Evolutionary conservation across 2,888 invertebrate species (phyloP).

Genomic region (Strigamia crassipes): DNA sequence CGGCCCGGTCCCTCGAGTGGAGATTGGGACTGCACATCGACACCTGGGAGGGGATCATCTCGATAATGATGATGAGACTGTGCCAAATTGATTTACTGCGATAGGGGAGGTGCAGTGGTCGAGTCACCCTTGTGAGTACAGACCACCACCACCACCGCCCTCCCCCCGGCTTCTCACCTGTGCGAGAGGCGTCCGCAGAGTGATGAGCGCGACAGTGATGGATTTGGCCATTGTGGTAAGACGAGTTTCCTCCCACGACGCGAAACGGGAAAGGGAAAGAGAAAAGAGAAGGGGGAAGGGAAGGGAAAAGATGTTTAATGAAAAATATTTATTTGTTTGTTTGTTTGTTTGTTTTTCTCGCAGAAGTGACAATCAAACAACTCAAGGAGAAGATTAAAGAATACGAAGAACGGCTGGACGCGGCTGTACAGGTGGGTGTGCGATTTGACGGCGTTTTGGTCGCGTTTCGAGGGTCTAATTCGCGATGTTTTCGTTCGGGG

Average conservation of each 20-base stretch:
- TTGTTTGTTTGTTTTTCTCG: constrained; percentile 42
- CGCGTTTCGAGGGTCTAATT: background rate
- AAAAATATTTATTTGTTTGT: background rate
- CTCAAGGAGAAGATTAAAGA: constrained; percentile 62
- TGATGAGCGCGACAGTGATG: constrained; percentile 40
- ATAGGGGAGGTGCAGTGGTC: constrained; percentile 51
- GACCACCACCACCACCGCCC: background rate
- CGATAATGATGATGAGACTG: constrained; percentile 52
- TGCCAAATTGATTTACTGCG: constrained; percentile 50
- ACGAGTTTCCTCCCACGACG: constrained; percentile 20
- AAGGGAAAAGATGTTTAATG: background rate
- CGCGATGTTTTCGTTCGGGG: constrained; percentile 46
- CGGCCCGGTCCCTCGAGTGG: background rate
- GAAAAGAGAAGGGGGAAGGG: background rate
- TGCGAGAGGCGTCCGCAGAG: constrained; percentile 7
- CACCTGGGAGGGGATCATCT: constrained; percentile 44
- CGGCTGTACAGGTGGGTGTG: constrained; percentile 53
- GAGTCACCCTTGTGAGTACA: background rate
- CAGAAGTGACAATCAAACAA: constrained; percentile 62
- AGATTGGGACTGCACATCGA: constrained; percentile 3
- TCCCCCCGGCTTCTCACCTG: constrained; percentile 13
- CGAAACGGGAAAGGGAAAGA: too few relatives aligned
- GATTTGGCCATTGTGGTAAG: constrained; percentile 29
- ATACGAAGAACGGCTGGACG: constrained; percentile 61
- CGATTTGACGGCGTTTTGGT: background rate